Evolutionary conservation across 2,113 vertebrate genomes (phyloP).

Genomic region (Plotosus lineatus): DNA sequence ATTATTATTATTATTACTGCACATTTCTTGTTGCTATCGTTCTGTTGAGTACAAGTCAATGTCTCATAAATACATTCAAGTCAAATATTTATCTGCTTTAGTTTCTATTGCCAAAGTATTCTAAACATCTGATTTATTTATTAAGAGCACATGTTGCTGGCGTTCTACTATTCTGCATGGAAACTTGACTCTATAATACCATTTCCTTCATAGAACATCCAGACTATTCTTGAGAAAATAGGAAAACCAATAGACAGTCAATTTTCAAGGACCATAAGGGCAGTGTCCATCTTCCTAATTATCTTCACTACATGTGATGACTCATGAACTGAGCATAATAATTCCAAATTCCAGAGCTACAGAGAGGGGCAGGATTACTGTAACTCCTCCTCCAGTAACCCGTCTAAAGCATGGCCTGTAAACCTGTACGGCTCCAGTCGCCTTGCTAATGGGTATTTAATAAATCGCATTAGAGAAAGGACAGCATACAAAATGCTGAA

Average conservation of each 20-base stretch:
- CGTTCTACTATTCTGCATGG: constrained; percentile 1
- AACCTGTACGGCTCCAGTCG: neutral
- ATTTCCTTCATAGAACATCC: neutral
- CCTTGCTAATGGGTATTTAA: constrained; percentile 31
- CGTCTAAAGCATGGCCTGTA: constrained; percentile 22
- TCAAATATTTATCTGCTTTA: neutral
- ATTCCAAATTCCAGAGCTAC: constrained; percentile 2
- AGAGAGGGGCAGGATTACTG: neutral
- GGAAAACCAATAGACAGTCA: neutral
- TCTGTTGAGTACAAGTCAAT: neutral
- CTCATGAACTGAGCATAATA: neutral
- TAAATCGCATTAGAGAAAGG: constrained; percentile 60
- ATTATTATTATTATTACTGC: too few relatives aligned
- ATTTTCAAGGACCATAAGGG: neutral
- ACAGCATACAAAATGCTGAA: constrained; percentile 52
- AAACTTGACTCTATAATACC: neutral
- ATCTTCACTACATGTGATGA: neutral
- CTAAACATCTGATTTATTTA: neutral
- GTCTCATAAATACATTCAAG: neutral
- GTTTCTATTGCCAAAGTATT: neutral
- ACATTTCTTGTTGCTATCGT: neutral
- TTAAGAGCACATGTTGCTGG: neutral
- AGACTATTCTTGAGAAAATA: neutral
- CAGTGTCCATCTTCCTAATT: neutral
- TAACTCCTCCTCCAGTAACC: constrained; percentile 45